Evolutionary conservation across 92 coral and sea anemone species (phyloP), one percentile per base, ranked within the genome.

Genomic region (Galaxea fascicularis): DNA sequence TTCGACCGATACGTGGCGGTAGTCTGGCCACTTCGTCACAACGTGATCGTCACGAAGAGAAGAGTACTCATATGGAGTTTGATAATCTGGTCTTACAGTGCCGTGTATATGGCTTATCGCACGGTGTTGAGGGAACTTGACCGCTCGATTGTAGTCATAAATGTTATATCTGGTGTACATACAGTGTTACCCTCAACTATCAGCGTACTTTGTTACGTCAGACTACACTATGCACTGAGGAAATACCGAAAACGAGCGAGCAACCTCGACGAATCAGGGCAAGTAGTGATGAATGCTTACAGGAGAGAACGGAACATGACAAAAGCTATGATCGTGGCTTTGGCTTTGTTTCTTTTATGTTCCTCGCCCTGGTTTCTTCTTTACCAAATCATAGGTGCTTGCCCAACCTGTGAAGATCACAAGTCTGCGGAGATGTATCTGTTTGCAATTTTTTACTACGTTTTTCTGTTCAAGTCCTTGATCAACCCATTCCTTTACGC

Each of bases 301-400:
- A 71, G 74, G 11, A 71, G 97, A 24, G 93, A 93, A 16, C 79
- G 89, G 21, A 92, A 88, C 56, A 87, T 93, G 94, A 89, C 97
- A 0, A 80, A 71, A 4, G 97, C 87, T 1, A 83, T 92, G 44
- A 39, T 89, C 10, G 88, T 79, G 3, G 90, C 90, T 0, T 74
- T 91, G 73, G 60, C 87, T 14, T 29, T 93, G n/a, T 91, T 93
- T 52, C 24, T 93, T 2, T 78, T 93, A 76, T 91, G 94, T 47
- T 64, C 89, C 8, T 85, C 93, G 0, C 97, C 97, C 17, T 93
- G 97, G 97, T 91, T 93, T 80, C 89, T 91, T 6, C 78, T 93
- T 21, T 93, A 93, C 63, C 97, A 88, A 67, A 74, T 93, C 21
- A 91, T 91, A 47, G 93, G 82, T 27, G 91, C 97, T 1, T 93